These are phyloP conservation scores for Pocota personata DNA, from an alignment of 2,888 invertebrate genomes.

Conservation along the genomic window DNA sequence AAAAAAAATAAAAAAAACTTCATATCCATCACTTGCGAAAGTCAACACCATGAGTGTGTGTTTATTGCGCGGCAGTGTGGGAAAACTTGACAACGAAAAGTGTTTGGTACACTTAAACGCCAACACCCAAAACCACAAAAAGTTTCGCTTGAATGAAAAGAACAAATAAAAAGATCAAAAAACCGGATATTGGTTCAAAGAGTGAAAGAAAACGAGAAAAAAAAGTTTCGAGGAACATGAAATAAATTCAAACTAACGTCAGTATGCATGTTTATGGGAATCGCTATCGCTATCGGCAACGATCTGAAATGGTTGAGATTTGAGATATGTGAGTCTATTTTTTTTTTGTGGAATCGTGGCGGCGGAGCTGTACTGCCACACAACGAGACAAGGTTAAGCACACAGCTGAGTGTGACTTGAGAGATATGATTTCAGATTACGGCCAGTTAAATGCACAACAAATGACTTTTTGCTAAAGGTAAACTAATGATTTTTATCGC, in stretches of 20 bases:
- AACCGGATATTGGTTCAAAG: constrained; percentile 60
- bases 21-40: constrained; percentile 49
- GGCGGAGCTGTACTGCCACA: background rate
- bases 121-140: constrained; percentile 37
- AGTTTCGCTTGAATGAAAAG: constrained; percentile 40
- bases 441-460: constrained; percentile 4
- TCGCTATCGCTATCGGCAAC: constrained; percentile 48
- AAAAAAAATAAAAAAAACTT: constrained; percentile 2
- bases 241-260: constrained; percentile 54
- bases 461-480: constrained; percentile 22
- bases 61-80: constrained; percentile 13
- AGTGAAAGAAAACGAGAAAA: background rate
- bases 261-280: constrained; percentile 55
- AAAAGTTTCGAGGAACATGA: constrained; percentile 15
- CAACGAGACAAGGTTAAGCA: constrained; percentile 52
- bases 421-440: constrained; percentile 27
- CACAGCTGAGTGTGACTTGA: constrained; percentile 6
- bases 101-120: constrained; percentile 46
- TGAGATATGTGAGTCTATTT: constrained; percentile 21
- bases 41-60: constrained; percentile 34
- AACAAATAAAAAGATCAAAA: constrained; percentile 29
- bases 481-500: constrained; percentile 13
- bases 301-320: constrained; percentile 52
- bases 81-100: constrained; percentile 47
- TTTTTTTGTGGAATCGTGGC: constrained; percentile 1